These are phyloP conservation scores for Mobula birostris DNA, from an alignment of 2,113 vertebrate genomes.

Conservation along the genomic window DNA sequence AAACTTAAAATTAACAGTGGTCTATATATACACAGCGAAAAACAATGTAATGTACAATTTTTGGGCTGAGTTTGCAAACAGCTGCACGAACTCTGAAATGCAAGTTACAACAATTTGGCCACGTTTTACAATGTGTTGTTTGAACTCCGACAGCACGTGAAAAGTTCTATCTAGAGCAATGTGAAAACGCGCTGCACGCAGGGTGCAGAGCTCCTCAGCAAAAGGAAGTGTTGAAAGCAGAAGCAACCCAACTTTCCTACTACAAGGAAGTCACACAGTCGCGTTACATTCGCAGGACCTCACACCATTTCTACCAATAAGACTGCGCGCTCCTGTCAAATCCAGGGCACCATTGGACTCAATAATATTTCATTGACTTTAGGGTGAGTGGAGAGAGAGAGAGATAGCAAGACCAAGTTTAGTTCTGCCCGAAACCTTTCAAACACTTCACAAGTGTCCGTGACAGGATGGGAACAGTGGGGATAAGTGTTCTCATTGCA, in stretches of 20 bases:
- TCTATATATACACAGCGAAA: too few relatives aligned
- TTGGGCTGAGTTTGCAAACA: not conserved
- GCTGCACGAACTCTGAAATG: too few relatives aligned
- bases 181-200: too few relatives aligned
- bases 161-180: not conserved
- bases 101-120: too few relatives aligned
- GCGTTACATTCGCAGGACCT: too few relatives aligned
- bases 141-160: not conserved
- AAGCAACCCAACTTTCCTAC: not conserved
- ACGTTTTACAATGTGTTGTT: too few relatives aligned
- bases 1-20: not conserved
- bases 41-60: not conserved
- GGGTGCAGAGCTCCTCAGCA: not conserved
- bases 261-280: not conserved
- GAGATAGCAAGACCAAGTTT: too few relatives aligned
- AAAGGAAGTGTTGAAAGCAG: not conserved
- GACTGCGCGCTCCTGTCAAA: not conserved
- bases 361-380: not conserved
- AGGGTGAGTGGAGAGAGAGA: not conserved
- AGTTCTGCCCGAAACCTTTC: too few relatives aligned
- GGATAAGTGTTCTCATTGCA: too few relatives aligned
- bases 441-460: too few relatives aligned
- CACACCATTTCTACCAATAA: too few relatives aligned
- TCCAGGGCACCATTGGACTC: not conserved
- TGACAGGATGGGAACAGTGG: too few relatives aligned